phyloP scores from a whole-genome alignment of 2,888 invertebrate species.

The Escarpia spicata region DNA sequence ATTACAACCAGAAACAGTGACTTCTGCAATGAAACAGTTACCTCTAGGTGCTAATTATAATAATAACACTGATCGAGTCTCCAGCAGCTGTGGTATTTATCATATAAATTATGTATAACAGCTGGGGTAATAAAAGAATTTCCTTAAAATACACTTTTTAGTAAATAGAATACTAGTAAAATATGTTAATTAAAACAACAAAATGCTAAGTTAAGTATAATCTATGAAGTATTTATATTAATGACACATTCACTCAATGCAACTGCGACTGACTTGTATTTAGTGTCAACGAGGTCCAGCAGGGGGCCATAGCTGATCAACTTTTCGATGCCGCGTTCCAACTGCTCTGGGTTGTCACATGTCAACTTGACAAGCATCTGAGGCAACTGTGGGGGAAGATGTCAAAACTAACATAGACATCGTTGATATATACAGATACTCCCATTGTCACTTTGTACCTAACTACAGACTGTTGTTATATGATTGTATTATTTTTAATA shows the following conservation, averaged over 20 bases:
- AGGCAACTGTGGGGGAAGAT: constrained; percentile 26
- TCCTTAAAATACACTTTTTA: not conserved
- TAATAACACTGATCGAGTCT: no score
- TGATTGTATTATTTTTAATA: no score
- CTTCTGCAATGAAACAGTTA: no score
- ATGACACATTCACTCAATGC: not conserved
- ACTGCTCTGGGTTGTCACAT: not conserved
- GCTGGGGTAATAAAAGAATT: not conserved
- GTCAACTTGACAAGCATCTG: constrained; percentile 28
- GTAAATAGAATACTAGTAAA: no score
- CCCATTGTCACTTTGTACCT: no score
- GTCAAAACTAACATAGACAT: not conserved
- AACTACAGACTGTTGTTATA: no score
- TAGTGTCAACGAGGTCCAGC: constrained; percentile 88
- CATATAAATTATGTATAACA: not conserved
- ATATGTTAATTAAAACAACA: no score
- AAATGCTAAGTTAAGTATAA: no score
- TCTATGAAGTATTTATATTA: not conserved
- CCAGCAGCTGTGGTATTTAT: no score
- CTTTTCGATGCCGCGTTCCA: constrained; percentile 72
- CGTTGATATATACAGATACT: no score
- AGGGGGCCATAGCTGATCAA: constrained; percentile 84
- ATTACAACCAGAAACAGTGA: no score
- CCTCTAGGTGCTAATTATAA: no score
- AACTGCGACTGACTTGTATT: constrained; percentile 70